Evolutionary conservation across 2,113 vertebrate genomes (phyloP), one percentile per base, ranked within the genome.

Genomic region (Morone saxatilis): DNA sequence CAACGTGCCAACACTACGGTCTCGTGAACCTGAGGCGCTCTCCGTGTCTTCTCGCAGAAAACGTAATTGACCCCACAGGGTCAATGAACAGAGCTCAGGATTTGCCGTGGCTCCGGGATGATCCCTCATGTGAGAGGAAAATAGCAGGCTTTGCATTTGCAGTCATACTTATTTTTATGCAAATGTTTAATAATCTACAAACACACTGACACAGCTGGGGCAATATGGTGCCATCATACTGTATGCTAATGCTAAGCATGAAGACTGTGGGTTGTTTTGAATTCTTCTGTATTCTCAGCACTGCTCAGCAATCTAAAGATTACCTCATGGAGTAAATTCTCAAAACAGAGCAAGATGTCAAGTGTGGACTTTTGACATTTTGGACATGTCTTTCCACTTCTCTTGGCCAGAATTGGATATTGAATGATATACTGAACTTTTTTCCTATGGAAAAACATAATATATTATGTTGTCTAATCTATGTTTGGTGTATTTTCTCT

Each of bases 31-130:
- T 2, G 22, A 68, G 82, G 88, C 88, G n/a, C 73, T 88, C 75
- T 47, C 17, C 1, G 8, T 43, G 59, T 91, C 86, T 86, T 76
- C 74, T 75, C 36, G 7, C 71, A 41, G 90, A 83, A 81, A 78
- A 92, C 80, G 36, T 91, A 92, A 92, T 93, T 89, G 91, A 93
- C 86, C 94, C 89, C 85, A 43, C 45, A 56, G 86, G 92, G 92
- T 92, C 89, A 92, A 82, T 83, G 85, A 86, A 90, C 86, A 90
- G 80, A 92, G 83, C 86, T 59, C 51, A 11, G 73, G 81, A 87
- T 93, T 87, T 79, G 82, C 81, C 78, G 74, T 59, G 78, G 69
- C 40, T 62, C 68, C 45, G 19, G 61, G 84, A 85, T 90, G 83
- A 88, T 88, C 87, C 78, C 84, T 76, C 43, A 40, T 53, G 74